Evolutionary conservation across 2,113 vertebrate genomes (phyloP).

Genomic region (Stomatorhinus ivindoensis): DNA sequence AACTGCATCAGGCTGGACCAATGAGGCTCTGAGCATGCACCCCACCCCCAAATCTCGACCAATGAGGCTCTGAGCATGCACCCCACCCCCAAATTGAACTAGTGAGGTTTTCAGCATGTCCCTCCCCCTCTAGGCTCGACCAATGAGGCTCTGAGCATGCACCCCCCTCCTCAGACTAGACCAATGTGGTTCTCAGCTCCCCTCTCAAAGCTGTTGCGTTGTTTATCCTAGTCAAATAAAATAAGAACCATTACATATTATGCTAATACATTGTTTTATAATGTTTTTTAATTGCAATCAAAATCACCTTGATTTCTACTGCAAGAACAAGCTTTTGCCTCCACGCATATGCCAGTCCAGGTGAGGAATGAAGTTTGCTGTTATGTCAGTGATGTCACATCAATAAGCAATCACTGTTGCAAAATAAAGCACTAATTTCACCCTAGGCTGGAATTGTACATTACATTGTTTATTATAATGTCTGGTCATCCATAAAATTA

Average conservation of each 20-base stretch:
- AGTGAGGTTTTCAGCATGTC: neutral
- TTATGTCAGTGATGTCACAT: neutral
- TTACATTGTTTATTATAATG: neutral
- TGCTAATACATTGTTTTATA: neutral
- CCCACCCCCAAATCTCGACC: too few species aligned
- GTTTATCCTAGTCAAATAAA: neutral
- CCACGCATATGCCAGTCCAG: neutral
- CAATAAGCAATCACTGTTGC: neutral
- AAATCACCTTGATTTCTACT: neutral
- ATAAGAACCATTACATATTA: neutral
- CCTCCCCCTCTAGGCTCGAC: too few species aligned
- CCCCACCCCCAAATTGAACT: too few species aligned
- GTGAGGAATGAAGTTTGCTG: neutral
- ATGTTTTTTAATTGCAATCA: neutral
- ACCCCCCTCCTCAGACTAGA: neutral
- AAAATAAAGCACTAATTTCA: neutral
- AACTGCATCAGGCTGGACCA: neutral
- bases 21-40: neutral
- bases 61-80: too few species aligned
- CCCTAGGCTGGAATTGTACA: neutral
- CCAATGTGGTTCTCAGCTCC: neutral
- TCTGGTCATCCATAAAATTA: neutral
- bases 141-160: too few species aligned
- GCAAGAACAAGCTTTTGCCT: neutral
- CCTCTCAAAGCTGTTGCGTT: neutral